These are phyloP conservation scores for Molossus molossus DNA, from an alignment of 2,797 vertebrate species.

Conservation along the genomic window DNA sequence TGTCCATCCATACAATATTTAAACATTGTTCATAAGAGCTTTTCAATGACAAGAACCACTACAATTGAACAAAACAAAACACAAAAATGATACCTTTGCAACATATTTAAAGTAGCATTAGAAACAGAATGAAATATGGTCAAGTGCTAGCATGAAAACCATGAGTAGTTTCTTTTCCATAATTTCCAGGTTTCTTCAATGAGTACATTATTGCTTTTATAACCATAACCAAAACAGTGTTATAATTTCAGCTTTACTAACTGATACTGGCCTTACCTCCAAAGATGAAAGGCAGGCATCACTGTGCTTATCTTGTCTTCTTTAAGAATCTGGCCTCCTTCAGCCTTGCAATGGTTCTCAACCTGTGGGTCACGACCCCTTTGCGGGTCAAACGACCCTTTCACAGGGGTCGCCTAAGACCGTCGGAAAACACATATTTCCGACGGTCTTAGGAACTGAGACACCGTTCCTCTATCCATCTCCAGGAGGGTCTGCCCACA, in stretches of 20 bases:
- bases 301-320: background rate
- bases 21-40: background rate
- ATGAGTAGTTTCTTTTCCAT: background rate
- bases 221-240: background rate
- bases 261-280: background rate
- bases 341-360: too few species aligned
- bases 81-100: background rate
- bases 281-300: background rate
- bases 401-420: too few species aligned
- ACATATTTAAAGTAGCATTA: background rate
- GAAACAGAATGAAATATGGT: background rate
- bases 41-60: background rate
- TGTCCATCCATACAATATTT: background rate
- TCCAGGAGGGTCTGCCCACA: too few species aligned
- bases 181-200: background rate
- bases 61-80: background rate
- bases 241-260: background rate
- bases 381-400: too few species aligned
- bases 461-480: too few species aligned
- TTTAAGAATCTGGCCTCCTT: too few species aligned
- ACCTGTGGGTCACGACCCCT: too few species aligned
- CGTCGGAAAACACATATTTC: too few species aligned
- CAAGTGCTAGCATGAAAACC: background rate
- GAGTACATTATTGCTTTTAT: background rate
- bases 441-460: too few species aligned